phyloP scores from a whole-genome alignment of 1,140 invertebrate genomes.

The Zaprionus ornatus region DNA sequence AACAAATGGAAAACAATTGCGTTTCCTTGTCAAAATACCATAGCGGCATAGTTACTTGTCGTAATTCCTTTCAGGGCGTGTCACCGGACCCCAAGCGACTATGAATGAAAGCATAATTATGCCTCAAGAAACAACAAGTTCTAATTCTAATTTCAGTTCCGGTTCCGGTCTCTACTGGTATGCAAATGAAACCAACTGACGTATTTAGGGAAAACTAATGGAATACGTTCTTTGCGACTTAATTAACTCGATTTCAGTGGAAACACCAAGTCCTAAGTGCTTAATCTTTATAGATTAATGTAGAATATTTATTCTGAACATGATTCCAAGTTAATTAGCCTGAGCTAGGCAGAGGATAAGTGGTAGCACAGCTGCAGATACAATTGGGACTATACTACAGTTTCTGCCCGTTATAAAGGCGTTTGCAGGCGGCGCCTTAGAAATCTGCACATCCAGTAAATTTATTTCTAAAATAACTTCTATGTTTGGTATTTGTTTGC shows the following conservation, averaged over 20 bases:
- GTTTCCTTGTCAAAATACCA: background rate
- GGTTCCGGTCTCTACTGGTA: background rate
- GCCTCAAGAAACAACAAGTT: background rate
- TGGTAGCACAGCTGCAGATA: too few species aligned
- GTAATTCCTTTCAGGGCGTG: background rate
- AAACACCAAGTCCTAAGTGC: too few species aligned
- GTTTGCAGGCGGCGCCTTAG: too few species aligned
- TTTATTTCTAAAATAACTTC: too few species aligned
- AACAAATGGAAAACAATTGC: conserved; percentile 1
- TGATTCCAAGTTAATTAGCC: too few species aligned
- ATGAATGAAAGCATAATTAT: background rate
- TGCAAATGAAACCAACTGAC: background rate
- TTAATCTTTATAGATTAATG: too few species aligned
- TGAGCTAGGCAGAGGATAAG: too few species aligned
- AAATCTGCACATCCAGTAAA: too few species aligned
- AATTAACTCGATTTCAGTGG: background rate
- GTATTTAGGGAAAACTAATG: background rate
- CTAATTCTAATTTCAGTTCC: background rate
- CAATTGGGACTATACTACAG: too few species aligned
- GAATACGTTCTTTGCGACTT: background rate
- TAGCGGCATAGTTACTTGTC: background rate
- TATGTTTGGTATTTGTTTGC: too few species aligned
- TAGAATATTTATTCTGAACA: too few species aligned
- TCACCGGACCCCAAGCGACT: background rate
- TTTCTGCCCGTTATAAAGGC: too few species aligned